These are phyloP conservation scores for Diprion similis DNA, from an alignment of 1,140 invertebrate species.

Conservation along the genomic window DNA sequence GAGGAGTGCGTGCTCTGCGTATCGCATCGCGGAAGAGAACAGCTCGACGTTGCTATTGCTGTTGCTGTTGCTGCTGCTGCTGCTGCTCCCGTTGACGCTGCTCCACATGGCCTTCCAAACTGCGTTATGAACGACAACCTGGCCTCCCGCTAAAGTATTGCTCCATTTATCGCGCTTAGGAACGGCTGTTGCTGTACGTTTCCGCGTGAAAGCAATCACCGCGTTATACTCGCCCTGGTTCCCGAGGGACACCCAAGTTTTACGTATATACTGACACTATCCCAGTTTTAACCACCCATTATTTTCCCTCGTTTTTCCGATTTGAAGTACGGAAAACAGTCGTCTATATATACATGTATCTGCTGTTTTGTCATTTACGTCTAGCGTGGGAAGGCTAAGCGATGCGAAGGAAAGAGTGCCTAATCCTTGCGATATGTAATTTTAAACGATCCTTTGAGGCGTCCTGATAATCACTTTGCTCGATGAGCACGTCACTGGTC, in stretches of 20 bases:
- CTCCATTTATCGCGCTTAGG: neutral
- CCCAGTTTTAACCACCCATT: too few species aligned
- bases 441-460: too few species aligned
- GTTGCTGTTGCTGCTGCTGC: too few species aligned
- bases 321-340: too few species aligned
- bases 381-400: too few species aligned
- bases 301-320: too few species aligned
- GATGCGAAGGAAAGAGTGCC: too few species aligned
- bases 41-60: neutral
- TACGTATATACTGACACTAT: neutral
- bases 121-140: neutral
- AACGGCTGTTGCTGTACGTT: neutral
- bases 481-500: too few species aligned
- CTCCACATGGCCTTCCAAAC: constrained; percentile 6
- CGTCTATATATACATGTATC: too few species aligned
- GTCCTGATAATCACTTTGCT: too few species aligned
- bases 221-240: neutral
- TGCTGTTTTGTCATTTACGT: too few species aligned
- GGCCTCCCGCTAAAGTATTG: neutral
- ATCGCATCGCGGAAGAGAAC: neutral
- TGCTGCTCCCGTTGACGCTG: neutral
- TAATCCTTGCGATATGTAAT: too few species aligned
- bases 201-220: neutral
- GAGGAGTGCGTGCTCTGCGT: neutral
- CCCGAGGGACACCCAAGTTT: neutral